A percentile compares a stretch with the other conserved stretches of the same genome.
Evolutionary conservation across 2,888 invertebrate species (phyloP).

Genomic region (Caradrina clavipalpis): DNA sequence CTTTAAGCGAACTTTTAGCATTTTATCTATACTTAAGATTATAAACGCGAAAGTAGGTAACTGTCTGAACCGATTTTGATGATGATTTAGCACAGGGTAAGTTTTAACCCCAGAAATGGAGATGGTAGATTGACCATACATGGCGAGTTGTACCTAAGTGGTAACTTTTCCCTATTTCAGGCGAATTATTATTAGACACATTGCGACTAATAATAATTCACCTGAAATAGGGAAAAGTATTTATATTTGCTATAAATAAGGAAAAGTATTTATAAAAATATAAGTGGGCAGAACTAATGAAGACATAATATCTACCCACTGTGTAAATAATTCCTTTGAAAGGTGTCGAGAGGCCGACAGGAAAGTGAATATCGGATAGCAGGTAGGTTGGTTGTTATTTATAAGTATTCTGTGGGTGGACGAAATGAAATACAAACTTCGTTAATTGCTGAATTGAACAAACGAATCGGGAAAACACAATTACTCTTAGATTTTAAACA

Average conservation of each 20-base stretch:
- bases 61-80: no score
- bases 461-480: constrained; percentile 14
- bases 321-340: not conserved
- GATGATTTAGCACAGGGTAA: no score
- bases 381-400: no score
- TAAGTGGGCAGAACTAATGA: not conserved
- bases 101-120: no score
- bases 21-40: no score
- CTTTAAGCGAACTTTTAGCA: no score
- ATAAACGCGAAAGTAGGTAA: no score
- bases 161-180: not conserved
- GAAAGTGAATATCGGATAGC: not conserved
- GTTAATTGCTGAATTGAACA: constrained; percentile 4
- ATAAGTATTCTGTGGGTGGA: not conserved
- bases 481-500: constrained; percentile 2
- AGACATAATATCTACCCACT: not conserved
- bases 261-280: not conserved
- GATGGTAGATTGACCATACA: not conserved
- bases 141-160: not conserved
- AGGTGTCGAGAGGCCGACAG: not conserved
- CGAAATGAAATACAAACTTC: not conserved
- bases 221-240: no score
- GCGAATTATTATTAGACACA: no score
- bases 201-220: no score
- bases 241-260: no score